Percentiles rank a stretch among this genome's conserved stretches.
Evolutionary conservation across 2,797 vertebrate genomes (phyloP).

Genomic region (Forpus xanthops): DNA sequence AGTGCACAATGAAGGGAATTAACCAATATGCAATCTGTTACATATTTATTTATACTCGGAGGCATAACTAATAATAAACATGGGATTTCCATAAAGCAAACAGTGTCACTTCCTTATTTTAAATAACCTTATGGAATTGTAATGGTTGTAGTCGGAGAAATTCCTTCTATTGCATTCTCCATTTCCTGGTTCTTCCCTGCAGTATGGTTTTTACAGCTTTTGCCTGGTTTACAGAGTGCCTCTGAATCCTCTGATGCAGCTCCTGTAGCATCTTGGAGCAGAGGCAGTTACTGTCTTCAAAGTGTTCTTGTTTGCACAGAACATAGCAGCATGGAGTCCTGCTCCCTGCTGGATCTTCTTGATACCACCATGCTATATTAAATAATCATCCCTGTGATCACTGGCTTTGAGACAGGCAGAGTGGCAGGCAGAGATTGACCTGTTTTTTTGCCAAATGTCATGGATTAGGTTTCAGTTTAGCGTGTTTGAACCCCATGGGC

Average conservation of each 20-base stretch:
- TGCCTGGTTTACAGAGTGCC: not conserved
- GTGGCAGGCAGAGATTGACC: fast-evolving
- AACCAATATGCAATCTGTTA: constrained; percentile 23
- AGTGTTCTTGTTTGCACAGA: not conserved
- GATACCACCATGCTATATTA: not conserved
- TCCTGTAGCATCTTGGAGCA: not conserved
- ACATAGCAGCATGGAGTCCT: not conserved
- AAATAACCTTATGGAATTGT: not conserved
- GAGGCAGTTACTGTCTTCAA: not conserved
- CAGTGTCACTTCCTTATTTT: not conserved
- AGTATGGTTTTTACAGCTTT: not conserved
- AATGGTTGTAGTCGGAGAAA: not conserved
- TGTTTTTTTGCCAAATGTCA: not conserved
- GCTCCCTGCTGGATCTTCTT: not conserved
- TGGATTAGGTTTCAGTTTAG: not conserved
- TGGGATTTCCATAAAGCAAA: constrained; percentile 38
- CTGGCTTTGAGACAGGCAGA: not conserved
- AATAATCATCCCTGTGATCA: not conserved
- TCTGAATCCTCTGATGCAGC: not conserved
- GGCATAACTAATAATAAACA: constrained; percentile 60
- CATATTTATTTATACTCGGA: constrained; percentile 32
- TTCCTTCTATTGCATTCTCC: not conserved
- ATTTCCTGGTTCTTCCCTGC: not conserved
- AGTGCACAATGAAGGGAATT: constrained; percentile 37
- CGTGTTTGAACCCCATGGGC: fast-evolving